Percentiles rank a stretch among this genome's conserved stretches.
phyloP scores from a whole-genome alignment of 2,797 vertebrate genomes.

The Phalanger gymnotis region DNA sequence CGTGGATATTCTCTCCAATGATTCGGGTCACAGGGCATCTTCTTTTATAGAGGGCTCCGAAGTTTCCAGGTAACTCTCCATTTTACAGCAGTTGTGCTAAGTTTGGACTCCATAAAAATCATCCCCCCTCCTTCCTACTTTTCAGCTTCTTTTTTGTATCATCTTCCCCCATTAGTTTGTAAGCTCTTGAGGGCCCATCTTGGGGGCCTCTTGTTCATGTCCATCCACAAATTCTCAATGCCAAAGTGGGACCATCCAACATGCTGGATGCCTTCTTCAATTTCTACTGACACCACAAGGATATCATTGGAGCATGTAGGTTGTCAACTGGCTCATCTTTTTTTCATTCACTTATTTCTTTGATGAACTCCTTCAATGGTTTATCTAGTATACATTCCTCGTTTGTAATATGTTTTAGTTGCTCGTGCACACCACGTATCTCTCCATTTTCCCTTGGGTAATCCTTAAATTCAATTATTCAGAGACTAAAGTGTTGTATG shows the following conservation, averaged over 20 bases:
- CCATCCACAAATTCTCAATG: not conserved
- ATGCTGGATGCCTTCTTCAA: not conserved
- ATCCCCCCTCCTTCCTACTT: not conserved
- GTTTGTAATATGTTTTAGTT: not conserved
- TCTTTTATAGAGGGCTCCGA: not conserved
- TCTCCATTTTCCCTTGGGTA: not conserved
- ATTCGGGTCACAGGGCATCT: not conserved
- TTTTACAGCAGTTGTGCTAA: not conserved
- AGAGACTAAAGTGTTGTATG: not conserved
- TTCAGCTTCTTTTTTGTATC: not conserved
- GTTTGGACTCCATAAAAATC: not conserved
- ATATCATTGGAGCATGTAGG: not conserved
- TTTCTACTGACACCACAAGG: not conserved
- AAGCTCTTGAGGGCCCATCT: not conserved
- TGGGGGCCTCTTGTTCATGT: not conserved
- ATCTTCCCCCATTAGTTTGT: not conserved
- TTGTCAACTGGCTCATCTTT: not conserved
- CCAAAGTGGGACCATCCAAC: not conserved
- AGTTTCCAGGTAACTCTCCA: not conserved
- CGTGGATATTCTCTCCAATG: no score
- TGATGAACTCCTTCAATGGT: not conserved
- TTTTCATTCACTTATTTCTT: not conserved
- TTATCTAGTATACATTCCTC: not conserved
- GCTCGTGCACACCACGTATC: not conserved
- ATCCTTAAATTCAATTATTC: not conserved